A percentile compares a stretch with the other conserved stretches of the same genome.
These are phyloP conservation scores for Labroides dimidiatus DNA, from an alignment of 2,797 vertebrate species.

Conservation along the genomic window DNA sequence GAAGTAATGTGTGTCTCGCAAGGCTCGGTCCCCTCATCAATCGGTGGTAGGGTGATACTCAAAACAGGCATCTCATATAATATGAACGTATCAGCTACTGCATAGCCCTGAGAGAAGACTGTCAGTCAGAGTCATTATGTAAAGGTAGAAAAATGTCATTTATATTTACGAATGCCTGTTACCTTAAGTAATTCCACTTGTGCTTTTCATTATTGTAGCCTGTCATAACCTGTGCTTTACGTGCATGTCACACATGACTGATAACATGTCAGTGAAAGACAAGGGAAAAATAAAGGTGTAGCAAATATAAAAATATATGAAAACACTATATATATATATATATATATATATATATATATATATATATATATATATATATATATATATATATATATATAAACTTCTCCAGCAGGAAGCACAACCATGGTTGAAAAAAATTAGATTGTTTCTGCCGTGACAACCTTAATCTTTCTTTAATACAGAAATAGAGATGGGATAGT, in stretches of 20 bases:
- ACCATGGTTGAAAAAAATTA: too few species aligned
- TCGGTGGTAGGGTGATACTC: conserved; percentile 47
- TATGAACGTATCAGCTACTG: too few species aligned
- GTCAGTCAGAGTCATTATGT: conserved; percentile 60
- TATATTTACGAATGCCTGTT: conserved; percentile 17
- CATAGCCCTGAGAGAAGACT: conserved; percentile 50
- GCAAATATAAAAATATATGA: conserved; percentile 4
- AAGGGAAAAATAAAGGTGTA: too few species aligned
- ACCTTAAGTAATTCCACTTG: conserved; percentile 25
- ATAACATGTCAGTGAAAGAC: too few species aligned
- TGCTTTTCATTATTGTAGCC: conserved; percentile 11
- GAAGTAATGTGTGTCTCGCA: conserved; percentile 48
- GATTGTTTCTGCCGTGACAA: too few species aligned
- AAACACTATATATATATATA: too few species aligned
- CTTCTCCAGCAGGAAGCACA: neutral
- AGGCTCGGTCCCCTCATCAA: conserved; percentile 56
- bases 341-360: too few species aligned
- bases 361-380: too few species aligned
- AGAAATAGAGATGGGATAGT: too few species aligned
- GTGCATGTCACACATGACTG: neutral
- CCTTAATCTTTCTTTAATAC: too few species aligned
- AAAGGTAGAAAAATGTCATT: conserved; percentile 37
- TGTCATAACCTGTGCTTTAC: neutral
- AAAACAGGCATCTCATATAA: conserved; percentile 65
- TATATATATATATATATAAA: too few species aligned